Percentiles rank a stretch among this genome's conserved stretches.
phyloP scores from a whole-genome alignment of 2,113 vertebrate genomes.

The rat (Rattus norvegicus) region GRCr8 NC_086019.1:96910001-96910500 shows the following conservation, averaged over 20 bases:
- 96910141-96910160: not conserved
- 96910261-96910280: constrained; percentile 49
- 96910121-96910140: not conserved
- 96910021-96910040: not conserved
- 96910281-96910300: not conserved
- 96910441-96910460: not conserved
- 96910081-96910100: not conserved
- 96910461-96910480: not conserved
- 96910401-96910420: not conserved
- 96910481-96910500: not conserved
- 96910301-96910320: not conserved
- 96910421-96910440: not conserved
- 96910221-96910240: constrained; percentile 18
- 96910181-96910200: not conserved
- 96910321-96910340: not conserved
- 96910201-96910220: not conserved
- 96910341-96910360: not conserved
- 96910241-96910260: constrained; percentile 12
- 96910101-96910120: not conserved
- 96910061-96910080: not conserved
- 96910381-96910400: not conserved
- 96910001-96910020: not conserved
- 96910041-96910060: not conserved
- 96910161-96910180: not conserved
- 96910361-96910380: not conserved